Conservation (phyloP, 1,140 invertebrate species). For the Cyclina sinensis region DNA sequence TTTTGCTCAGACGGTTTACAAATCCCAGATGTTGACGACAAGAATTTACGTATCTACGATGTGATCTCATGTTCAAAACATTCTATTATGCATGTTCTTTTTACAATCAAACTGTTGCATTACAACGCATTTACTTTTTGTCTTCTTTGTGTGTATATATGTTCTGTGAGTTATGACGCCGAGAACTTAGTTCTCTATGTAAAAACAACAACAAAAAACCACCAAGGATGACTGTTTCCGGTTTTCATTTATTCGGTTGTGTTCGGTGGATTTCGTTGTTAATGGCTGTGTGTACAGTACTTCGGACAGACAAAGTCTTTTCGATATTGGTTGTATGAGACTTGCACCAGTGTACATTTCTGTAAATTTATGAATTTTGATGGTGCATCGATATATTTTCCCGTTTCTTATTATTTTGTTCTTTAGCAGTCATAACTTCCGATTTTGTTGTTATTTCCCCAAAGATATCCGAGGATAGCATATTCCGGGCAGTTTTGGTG, state of each 20-base stretch:
- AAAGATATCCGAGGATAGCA: too few relatives aligned
- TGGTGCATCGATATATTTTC: too few relatives aligned
- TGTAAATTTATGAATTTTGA: too few relatives aligned
- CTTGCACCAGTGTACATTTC: not conserved
- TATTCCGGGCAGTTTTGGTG: slow-evolving; percentile 11
- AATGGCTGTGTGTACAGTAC: not conserved
- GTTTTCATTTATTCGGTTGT: not conserved
- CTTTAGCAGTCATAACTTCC: too few relatives aligned
- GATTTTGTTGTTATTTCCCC: too few relatives aligned
- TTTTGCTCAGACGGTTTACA: slow-evolving; percentile 9
- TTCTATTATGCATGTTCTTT: slow-evolving; percentile 13
- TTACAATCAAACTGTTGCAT: not conserved
- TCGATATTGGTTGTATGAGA: not conserved
- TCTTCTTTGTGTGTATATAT: not conserved
- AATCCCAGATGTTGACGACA: not conserved
- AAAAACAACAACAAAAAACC: not conserved
- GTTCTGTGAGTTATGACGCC: not conserved
- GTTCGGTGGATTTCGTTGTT: not conserved
- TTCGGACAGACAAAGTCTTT: not conserved
- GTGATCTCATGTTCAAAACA: not conserved
- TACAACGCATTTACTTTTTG: not conserved
- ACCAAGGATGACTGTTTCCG: too few relatives aligned
- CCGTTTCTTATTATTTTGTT: not conserved
- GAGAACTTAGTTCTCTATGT: slow-evolving; percentile 6
- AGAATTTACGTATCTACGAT: not conserved